Evolutionary conservation across 2,888 invertebrate species (phyloP).

Genomic region (Lacanobia wlatinum): DNA sequence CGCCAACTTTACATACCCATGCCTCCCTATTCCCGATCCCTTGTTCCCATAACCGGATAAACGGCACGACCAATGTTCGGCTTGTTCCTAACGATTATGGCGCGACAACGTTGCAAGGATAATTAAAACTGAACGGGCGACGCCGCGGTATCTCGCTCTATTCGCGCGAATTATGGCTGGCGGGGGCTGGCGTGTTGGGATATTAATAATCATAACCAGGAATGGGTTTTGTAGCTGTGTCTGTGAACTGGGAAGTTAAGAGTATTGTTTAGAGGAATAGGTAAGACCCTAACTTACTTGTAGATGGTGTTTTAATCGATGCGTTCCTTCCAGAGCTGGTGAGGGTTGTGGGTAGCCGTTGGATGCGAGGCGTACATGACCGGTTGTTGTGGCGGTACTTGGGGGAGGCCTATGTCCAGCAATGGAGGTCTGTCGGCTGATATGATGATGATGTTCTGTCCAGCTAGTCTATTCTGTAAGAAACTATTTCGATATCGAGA

Average conservation of each 20-base stretch:
- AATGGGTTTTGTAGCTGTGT: background rate
- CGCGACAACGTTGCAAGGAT: constrained; percentile 63
- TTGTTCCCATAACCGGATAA: constrained; percentile 56
- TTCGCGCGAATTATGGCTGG: constrained; percentile 57
- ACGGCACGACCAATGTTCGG: constrained; percentile 59
- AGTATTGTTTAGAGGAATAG: background rate
- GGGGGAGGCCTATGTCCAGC: too few relatives aligned
- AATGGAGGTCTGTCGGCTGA: too few relatives aligned
- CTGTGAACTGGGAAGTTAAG: background rate
- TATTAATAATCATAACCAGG: constrained; percentile 39
- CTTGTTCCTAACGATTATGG: constrained; percentile 57
- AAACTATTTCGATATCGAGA: too few relatives aligned
- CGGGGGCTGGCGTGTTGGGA: constrained; percentile 43
- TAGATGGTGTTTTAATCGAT: too few relatives aligned
- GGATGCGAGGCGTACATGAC: too few relatives aligned
- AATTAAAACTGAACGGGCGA: constrained; percentile 67
- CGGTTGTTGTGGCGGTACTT: too few relatives aligned
- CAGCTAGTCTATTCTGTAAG: too few relatives aligned
- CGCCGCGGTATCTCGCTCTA: constrained; percentile 61
- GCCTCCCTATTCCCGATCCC: constrained; percentile 24
- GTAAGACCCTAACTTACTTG: too few relatives aligned
- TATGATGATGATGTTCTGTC: too few relatives aligned
- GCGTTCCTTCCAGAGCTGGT: too few relatives aligned
- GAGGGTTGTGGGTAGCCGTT: too few relatives aligned
- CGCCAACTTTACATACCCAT: constrained; percentile 27